Percentiles rank a stretch among this genome's conserved stretches.
phyloP scores from a whole-genome alignment of 2,888 invertebrate genomes.

The Pseudolycoriella hygida region DNA sequence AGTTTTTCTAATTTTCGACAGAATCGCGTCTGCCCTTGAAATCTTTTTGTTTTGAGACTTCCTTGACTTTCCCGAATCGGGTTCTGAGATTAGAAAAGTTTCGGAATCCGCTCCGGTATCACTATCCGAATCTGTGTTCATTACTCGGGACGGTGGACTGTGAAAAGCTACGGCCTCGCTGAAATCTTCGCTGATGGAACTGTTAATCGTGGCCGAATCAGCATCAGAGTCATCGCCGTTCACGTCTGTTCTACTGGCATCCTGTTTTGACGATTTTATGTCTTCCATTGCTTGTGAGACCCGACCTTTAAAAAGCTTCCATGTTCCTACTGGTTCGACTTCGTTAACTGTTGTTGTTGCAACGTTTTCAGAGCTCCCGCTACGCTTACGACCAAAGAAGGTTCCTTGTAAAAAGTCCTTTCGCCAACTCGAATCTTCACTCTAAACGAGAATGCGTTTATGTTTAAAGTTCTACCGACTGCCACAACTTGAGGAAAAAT shows the following conservation, averaged over 20 bases:
- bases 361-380: background rate
- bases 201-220: slow-evolving; percentile 20
- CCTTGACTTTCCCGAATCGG: background rate
- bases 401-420: slow-evolving; percentile 25
- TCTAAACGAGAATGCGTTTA: too few relatives aligned
- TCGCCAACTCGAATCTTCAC: slow-evolving; percentile 18
- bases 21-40: background rate
- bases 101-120: background rate
- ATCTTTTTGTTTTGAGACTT: background rate
- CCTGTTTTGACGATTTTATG: slow-evolving; percentile 24
- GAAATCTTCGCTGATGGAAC: slow-evolving; percentile 21
- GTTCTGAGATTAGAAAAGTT: background rate
- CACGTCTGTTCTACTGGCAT: slow-evolving; percentile 1
- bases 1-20: background rate
- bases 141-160: background rate
- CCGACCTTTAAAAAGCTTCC: slow-evolving; percentile 28
- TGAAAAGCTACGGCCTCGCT: slow-evolving; percentile 7
- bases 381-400: slow-evolving; percentile 27
- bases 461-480: too few relatives aligned
- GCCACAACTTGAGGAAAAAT: too few relatives aligned
- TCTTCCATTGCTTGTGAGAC: slow-evolving; percentile 28
- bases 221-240: slow-evolving; percentile 22
- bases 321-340: slow-evolving; percentile 17
- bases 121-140: background rate
- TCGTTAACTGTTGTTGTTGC: background rate